phyloP scores from a whole-genome alignment of 2,113 vertebrate genomes.

The Rhineura floridana region DNA sequence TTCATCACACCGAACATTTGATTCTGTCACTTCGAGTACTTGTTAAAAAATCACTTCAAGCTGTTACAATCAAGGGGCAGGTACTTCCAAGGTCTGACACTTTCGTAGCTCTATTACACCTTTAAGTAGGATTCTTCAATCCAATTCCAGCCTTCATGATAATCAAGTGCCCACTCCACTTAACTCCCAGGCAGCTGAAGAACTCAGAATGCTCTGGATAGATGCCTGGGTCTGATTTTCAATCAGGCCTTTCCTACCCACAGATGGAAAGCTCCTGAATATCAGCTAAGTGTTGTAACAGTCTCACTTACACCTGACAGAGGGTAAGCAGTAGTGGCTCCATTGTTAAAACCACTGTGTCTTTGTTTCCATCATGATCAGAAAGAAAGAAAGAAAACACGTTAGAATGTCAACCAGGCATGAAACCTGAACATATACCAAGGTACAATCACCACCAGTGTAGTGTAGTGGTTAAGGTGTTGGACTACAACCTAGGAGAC shows the following conservation, averaged over 20 bases:
- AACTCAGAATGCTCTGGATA: conserved; percentile 73
- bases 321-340: conserved; percentile 27
- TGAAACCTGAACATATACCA: not conserved
- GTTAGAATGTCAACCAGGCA: not conserved
- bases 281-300: conserved; percentile 62
- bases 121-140: conserved; percentile 81
- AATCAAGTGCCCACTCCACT: conserved; percentile 85
- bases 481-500: too few species aligned
- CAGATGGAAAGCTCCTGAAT: conserved; percentile 71
- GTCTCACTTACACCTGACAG: conserved; percentile 59
- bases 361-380: not conserved
- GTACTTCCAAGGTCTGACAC: conserved; percentile 81
- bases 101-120: conserved; percentile 80
- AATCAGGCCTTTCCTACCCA: conserved; percentile 78
- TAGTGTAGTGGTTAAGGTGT: too few species aligned
- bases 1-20: conserved; percentile 82
- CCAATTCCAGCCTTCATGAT: conserved; percentile 81
- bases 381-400: not conserved
- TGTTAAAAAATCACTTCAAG: conserved; percentile 86
- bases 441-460: not conserved
- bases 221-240: conserved; percentile 76
- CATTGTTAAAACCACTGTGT: conserved; percentile 43
- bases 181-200: conserved; percentile 75
- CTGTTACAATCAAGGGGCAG: conserved; percentile 83
- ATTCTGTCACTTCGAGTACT: conserved; percentile 83